Base-by-base conservation (phyloP, 2,888 invertebrate species). In the Cistogaster globosa region DNA sequence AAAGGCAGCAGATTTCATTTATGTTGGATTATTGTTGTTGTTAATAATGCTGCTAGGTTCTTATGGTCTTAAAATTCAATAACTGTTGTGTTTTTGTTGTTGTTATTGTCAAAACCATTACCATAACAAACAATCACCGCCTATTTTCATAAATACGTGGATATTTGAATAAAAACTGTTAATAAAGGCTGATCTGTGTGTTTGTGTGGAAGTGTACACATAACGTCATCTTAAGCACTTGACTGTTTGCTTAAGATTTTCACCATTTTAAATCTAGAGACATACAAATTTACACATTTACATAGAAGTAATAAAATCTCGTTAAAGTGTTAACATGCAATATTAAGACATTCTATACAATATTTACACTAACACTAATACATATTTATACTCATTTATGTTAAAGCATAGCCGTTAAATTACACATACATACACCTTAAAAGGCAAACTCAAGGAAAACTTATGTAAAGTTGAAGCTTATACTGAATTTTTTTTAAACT, bases 291-390 rank as follows among this genome's bases (percentile, higher is more conserved):
- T 18, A 20, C 12, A 51, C 48, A 36, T 20, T 36, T 32, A 18
- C 42, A 22, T 60, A 45, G 42, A 65, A 42, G 72, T 86, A 87
- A 88, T 88, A 88, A 89, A 89, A 89, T 89, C 89, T 88, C 87
- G 88, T 88, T 86, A 88, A 89, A 88, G 87, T 88, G 89, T 88
- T 88, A 89, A 89, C 89, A 89, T 88, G 86, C 87, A 84, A 83
- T 86, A 86, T 87, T 87, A 87, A 87, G 88, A 88, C 88, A 84
- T 82, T 82, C 69, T 82, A 71, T 65, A 75, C 16, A 80, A 80
- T 74, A 74, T 79, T 72, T 79, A 76, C 69, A 79, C 69, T 51
- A 68, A 79, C 67, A 78, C 79, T 53, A 18, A 63, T 4, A 58
- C 55, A 60, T 53, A 62, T 26, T 67, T 62, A 84, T 67, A 57